Base-by-base conservation (phyloP, 2,113 vertebrate genomes). In the Hippotragus niger region DNA sequence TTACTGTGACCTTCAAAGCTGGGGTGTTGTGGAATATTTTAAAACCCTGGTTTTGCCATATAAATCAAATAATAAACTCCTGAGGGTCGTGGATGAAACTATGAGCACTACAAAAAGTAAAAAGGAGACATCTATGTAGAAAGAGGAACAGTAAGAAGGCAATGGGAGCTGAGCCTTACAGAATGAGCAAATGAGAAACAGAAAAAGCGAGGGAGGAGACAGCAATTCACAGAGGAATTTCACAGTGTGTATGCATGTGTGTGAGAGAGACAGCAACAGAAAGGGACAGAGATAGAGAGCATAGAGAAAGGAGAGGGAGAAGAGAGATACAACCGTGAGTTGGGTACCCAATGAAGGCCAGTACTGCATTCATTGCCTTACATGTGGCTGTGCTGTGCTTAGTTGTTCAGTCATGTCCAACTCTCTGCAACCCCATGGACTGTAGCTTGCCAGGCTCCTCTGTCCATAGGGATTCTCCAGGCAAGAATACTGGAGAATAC, bases 21-120 rank as follows among this genome's bases (percentile, higher is more conserved):
- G 25, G 11, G 43, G 43, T 67, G 33, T 4, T n/a, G 45, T 14
- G 5, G 3, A 90, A 21, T 83, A 88, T 11, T 84, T 78, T 40
- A 50, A 78, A 88, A 86, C 33, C 76, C 83, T 43, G 3, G 1
- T 58, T 94, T 91, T 88, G 47, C 31, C 29, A 86, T 7, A 87
- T 62, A 64, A 33, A 36, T 58, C 33, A 94, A 94, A 96, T 90
- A 90, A 94, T 29, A 86, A 91, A 94, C 36, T 78, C 3, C n/a
- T 90, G 11, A 40, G 3, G 7, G 31, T 74, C 14, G n/a, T 50
- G 8, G 21, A 55, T 17, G 60, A 89, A 96, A 91, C 36, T 81
- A 36, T 10, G 50, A 95, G 16, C 12, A 57, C 13, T 57, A n/a
- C 40, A 58, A 82, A 96, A 80, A 82, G 15, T 31, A 25, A 82